phyloP scores from a whole-genome alignment of 1,140 invertebrate species.

The Drosophila tristis region DNA sequence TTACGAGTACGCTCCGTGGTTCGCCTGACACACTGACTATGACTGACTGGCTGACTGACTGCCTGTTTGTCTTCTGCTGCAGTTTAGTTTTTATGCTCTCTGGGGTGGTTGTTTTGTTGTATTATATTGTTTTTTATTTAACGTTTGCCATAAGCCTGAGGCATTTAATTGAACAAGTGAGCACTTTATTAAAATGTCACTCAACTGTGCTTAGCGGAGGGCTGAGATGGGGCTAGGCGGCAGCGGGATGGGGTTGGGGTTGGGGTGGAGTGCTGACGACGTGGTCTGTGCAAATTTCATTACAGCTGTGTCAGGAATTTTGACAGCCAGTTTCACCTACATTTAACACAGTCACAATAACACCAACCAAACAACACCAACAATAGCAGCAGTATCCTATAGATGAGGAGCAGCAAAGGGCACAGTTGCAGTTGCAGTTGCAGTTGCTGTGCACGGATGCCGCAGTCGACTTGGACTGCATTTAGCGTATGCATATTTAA shows the following conservation, averaged over 20 bases:
- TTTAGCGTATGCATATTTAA: conserved; percentile 70
- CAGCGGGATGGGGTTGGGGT: no score
- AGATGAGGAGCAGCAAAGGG: conserved; percentile 4
- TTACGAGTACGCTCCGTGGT: conserved; percentile 39
- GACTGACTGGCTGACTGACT: conserved; percentile 31
- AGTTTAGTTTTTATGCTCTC: conserved; percentile 45
- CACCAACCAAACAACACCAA: conserved; percentile 11
- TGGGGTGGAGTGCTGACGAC: conserved; percentile 31
- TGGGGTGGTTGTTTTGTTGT: no score
- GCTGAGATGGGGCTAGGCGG: background rate
- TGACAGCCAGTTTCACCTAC: conserved; percentile 76
- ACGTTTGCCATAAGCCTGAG: conserved; percentile 22
- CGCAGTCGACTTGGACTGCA: conserved; percentile 46
- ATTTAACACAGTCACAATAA: conserved; percentile 46
- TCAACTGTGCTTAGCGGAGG: conserved; percentile 64
- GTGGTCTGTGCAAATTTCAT: conserved; percentile 75
- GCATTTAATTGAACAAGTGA: conserved; percentile 80
- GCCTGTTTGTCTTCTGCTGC: conserved; percentile 44
- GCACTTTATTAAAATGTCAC: conserved; percentile 82
- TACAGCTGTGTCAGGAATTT: conserved; percentile 71
- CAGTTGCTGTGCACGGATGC: conserved; percentile 4
- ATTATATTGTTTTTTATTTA: no score
- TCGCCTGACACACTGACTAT: conserved; percentile 21
- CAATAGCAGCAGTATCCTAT: background rate
- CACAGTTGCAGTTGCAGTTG: conserved; percentile 11